phyloP scores from a whole-genome alignment of 2,888 invertebrate species.

The Lysandra coridon region DNA sequence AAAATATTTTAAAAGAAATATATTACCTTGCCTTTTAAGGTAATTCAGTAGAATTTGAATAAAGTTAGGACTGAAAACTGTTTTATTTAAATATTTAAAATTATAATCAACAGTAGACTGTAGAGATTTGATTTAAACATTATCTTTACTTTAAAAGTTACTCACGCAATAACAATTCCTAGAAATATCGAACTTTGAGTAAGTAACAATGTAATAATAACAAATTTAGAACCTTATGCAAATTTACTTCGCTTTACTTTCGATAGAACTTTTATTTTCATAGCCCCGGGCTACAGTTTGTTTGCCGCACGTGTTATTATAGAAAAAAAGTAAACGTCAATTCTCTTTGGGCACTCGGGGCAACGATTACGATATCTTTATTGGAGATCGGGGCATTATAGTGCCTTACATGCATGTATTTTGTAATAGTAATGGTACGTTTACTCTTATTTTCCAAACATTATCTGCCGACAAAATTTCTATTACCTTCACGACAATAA shows the following conservation, averaged over 20 bases:
- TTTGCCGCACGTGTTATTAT: conserved; percentile 38
- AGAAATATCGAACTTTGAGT: background rate
- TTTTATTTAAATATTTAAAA: too few species aligned
- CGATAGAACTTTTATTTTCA: conserved; percentile 33
- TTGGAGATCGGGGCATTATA: conserved; percentile 35
- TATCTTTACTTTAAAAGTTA: background rate
- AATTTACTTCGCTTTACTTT: conserved; percentile 9
- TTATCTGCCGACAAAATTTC: background rate
- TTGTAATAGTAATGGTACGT: background rate
- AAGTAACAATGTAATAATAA: background rate
- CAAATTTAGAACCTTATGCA: conserved; percentile 10
- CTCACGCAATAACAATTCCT: background rate
- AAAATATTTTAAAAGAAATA: too few species aligned
- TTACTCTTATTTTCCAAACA: background rate
- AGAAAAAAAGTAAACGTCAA: conserved; percentile 31
- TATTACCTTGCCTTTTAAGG: too few species aligned
- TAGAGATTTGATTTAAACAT: background rate
- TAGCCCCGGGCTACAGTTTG: conserved; percentile 38
- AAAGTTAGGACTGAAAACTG: too few species aligned
- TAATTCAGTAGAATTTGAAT: too few species aligned
- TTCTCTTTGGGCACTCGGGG: conserved; percentile 32
- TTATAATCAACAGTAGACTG: too few species aligned
- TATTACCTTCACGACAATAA: background rate
- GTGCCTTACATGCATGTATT: conserved; percentile 26
- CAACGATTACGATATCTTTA: conserved; percentile 39